Evolutionary conservation across 30 jellyfish, hydroid and myxozoan genomes (phyloP).

Genomic region (Nemopilema nomurai): DNA sequence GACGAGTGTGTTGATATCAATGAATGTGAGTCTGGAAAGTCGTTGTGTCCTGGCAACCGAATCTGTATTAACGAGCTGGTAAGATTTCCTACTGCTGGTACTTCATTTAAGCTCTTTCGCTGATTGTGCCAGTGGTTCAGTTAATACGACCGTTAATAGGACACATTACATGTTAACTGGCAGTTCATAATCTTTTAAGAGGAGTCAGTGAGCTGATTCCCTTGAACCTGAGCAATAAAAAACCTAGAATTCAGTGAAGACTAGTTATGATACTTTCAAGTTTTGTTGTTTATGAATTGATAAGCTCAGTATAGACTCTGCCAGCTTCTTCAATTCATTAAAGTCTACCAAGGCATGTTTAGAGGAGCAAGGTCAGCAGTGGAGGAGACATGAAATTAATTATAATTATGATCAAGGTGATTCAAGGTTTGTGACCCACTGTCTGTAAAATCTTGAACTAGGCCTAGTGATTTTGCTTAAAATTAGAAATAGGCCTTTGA

Average conservation of each 20-base stretch:
- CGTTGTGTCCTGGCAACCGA: conserved; percentile 45
- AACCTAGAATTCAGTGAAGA: neutral
- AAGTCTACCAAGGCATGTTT: too few relatives aligned
- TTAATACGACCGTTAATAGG: neutral
- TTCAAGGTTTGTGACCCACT: too few relatives aligned
- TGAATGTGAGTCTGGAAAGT: conserved; percentile 63
- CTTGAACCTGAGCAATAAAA: neutral
- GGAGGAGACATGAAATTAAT: too few relatives aligned
- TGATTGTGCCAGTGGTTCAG: too few relatives aligned
- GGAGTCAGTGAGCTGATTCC: neutral
- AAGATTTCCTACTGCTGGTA: neutral
- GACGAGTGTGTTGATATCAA: conserved; percentile 55
- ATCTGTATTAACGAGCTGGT: conserved; percentile 64
- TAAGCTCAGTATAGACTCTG: too few relatives aligned
- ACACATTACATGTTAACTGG: neutral
- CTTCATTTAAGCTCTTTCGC: neutral
- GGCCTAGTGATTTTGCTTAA: too few relatives aligned
- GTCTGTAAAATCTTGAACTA: too few relatives aligned
- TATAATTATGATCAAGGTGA: too few relatives aligned
- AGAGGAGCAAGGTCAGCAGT: too few relatives aligned
- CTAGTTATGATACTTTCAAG: neutral
- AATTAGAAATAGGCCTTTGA: too few relatives aligned
- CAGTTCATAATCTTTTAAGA: neutral
- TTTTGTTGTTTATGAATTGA: too few relatives aligned
- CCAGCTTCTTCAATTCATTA: too few relatives aligned